Evolutionary conservation across 2,113 vertebrate species (phyloP), one percentile per base, ranked within the genome.

Genomic region (Tetrao urogallus): DNA sequence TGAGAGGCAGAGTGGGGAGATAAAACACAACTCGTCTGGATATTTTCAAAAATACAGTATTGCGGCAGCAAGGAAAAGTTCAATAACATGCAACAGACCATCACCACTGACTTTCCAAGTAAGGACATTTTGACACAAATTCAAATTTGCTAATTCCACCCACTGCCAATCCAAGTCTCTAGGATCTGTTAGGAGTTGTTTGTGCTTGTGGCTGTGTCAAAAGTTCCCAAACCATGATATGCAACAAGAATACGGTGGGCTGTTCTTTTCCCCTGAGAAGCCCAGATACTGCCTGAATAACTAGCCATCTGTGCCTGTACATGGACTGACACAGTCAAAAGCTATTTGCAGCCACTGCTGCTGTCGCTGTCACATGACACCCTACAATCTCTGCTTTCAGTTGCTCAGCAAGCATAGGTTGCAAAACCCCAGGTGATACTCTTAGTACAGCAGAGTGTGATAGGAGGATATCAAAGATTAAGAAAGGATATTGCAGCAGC

Each of bases 301-400:
- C 69, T 19, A 77, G 72, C 69, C 86, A 86, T 88, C 88, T 96
- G 82, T 69, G 50, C 88, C 90, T 64, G 21, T 50, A 76, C 21
- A 8, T 25, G 71, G 45, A 64, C 85, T 88, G 75, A 86, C 19
- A 72, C 0, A 1, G 28, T 63, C 25, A 71, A 86, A 83, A 88
- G 50, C 82, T 86, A 74, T 90, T 64, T 81, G 72, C 72, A 86
- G 67, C 38, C 69, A 15, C 24, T 42, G 2, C 69, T 91, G 72
- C 69, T 83, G n/a, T 71, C 90, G 42, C 56, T 74, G 92, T 60
- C 92, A 83, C 88, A 47, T 71, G 79, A 60, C 11, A 50, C 16
- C 60, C 60, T 43, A 18, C 47, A 63, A 81, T 71, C 61, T 70
- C 86, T 52, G 69, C n/a, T 77, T 56, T 8, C 32, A 22, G 50